These are phyloP conservation scores for Lissonota sp. DNA, from an alignment of 2,888 invertebrate genomes.

Conservation along the genomic window DNA sequence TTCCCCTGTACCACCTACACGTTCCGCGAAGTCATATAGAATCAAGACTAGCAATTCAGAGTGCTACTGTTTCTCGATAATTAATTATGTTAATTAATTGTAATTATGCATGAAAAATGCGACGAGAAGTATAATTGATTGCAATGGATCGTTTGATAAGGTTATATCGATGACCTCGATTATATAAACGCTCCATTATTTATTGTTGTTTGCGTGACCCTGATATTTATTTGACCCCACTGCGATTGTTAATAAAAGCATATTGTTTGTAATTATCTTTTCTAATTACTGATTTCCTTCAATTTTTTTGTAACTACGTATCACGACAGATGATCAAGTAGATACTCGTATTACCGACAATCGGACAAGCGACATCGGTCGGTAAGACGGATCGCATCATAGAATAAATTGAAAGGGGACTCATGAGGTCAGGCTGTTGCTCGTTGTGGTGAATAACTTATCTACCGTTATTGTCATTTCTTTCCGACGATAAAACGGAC, in stretches of 20 bases:
- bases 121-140: conserved; percentile 42
- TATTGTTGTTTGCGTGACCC: conserved; percentile 71
- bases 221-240: conserved; percentile 75
- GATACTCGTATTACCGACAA: too few relatives aligned
- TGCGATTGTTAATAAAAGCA: conserved; percentile 78
- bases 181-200: conserved; percentile 66
- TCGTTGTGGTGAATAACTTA: too few relatives aligned
- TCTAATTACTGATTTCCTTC: conserved; percentile 1
- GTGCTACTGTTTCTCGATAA: conserved; percentile 29
- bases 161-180: conserved; percentile 39
- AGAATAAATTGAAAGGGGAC: too few relatives aligned
- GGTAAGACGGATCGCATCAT: too few relatives aligned
- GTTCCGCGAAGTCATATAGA: conserved; percentile 15
- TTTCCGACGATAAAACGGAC: too few relatives aligned
- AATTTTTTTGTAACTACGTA: neutral
- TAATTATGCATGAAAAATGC: conserved; percentile 18
- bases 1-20: neutral
- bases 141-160: conserved; percentile 39
- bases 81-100: conserved; percentile 43
- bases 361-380: too few relatives aligned
- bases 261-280: conserved; percentile 61
- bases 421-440: too few relatives aligned
- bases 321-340: neutral
- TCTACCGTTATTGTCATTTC: too few relatives aligned
- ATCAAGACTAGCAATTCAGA: conserved; percentile 27